Evolutionary conservation across 2,113 vertebrate species (phyloP).

Genomic region (Choloepus hoffmanni): DNA sequence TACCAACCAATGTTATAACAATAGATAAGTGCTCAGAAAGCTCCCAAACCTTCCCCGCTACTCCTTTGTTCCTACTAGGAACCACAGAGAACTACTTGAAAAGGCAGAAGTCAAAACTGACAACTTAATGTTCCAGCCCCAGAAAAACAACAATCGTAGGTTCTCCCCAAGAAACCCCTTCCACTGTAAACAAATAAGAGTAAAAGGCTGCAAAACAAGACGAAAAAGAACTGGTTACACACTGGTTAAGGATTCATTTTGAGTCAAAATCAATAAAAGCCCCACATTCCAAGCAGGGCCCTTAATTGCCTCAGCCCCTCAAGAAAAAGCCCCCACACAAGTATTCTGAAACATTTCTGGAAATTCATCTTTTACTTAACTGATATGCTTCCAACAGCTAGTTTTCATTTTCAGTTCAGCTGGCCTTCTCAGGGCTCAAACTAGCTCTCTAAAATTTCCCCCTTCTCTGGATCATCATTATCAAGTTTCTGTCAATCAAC

Average conservation of each 20-base stretch:
- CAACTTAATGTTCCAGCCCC: not conserved
- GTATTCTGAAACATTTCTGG: slow-evolving; percentile 57
- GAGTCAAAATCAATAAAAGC: slow-evolving; percentile 23
- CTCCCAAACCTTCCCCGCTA: not conserved
- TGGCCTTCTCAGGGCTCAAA: not conserved
- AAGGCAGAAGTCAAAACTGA: slow-evolving; percentile 43
- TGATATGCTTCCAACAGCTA: slow-evolving; percentile 63
- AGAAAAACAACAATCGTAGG: slow-evolving; percentile 34
- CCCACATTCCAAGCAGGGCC: slow-evolving; percentile 24
- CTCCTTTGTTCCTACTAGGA: not conserved
- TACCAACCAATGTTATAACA: slow-evolving; percentile 14
- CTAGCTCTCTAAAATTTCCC: not conserved
- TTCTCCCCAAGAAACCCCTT: not conserved
- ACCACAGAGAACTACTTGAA: slow-evolving; percentile 18
- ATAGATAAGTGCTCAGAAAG: slow-evolving; percentile 18
- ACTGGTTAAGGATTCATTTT: slow-evolving; percentile 20
- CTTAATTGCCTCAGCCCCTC: not conserved
- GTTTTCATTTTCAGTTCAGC: slow-evolving; percentile 49
- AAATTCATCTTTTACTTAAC: slow-evolving; percentile 66
- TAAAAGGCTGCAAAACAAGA: slow-evolving; percentile 10
- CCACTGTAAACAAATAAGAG: slow-evolving; percentile 21
- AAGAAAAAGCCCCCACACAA: slow-evolving; percentile 52
- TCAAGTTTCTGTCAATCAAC: slow-evolving; percentile 66
- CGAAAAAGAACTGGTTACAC: slow-evolving; percentile 8
- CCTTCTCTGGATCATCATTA: not conserved